Percentiles rank a stretch among this genome's conserved stretches.
Conservation (phyloP, 1,140 invertebrate genomes). For the Diorhabda sublineata region DNA sequence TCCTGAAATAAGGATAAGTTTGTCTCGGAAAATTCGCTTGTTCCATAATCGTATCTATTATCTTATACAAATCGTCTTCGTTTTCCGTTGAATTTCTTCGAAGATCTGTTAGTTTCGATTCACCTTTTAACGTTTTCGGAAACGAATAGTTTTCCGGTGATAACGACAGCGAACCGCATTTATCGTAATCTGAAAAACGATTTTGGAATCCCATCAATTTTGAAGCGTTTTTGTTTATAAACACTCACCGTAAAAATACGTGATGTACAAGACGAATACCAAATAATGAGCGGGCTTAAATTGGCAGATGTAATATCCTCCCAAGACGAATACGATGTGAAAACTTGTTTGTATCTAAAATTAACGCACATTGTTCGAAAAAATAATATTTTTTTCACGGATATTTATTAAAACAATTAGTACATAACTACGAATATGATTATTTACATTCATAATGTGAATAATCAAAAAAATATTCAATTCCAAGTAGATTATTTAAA, state of each 20-base stretch:
- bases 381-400: no score
- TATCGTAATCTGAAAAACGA: constrained; percentile 10
- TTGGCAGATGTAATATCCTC: constrained; percentile 19
- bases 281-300: constrained; percentile 22
- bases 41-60: constrained; percentile 18
- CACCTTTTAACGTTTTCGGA: background rate
- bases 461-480: no score
- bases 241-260: constrained; percentile 37
- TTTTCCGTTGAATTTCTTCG: background rate
- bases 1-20: constrained; percentile 15
- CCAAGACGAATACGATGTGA: constrained; percentile 24
- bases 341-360: constrained; percentile 33
- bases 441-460: no score
- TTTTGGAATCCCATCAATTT: background rate
- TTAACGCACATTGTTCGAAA: background rate
- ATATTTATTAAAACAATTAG: no score
- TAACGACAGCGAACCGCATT: constrained; percentile 8
- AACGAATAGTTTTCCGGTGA: no score
- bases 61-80: constrained; percentile 15
- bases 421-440: no score
- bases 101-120: background rate
- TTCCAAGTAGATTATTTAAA: no score
- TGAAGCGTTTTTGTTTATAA: constrained; percentile 8
- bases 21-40: constrained; percentile 21
- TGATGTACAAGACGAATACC: constrained; percentile 31